A percentile compares a stretch with the other conserved stretches of the same genome.
Evolutionary conservation across 2,113 vertebrate species (phyloP).

Genomic region (Uria aalge): DNA sequence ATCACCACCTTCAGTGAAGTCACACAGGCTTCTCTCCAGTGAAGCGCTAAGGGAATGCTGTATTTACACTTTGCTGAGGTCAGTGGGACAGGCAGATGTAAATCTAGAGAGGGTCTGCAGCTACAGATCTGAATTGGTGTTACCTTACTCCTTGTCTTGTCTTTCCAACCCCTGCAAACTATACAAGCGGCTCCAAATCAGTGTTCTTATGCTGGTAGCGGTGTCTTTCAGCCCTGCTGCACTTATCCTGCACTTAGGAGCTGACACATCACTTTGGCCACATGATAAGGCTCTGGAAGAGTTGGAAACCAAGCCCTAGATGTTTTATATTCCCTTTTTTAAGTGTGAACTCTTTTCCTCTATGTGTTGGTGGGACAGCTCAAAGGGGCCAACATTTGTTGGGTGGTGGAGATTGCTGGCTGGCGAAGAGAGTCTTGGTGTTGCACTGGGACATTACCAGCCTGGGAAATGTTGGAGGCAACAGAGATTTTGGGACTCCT

Average conservation of each 20-base stretch:
- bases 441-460: not conserved
- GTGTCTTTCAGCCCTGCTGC: not conserved
- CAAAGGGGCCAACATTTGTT: rapidly evolving
- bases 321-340: not conserved
- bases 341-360: not conserved
- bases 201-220: not conserved
- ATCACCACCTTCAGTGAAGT: not conserved
- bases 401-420: not conserved
- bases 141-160: not conserved
- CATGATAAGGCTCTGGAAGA: not conserved
- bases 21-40: not conserved
- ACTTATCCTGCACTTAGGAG: not conserved
- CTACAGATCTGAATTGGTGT: not conserved
- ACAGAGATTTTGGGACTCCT: not conserved
- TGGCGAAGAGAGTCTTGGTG: not conserved
- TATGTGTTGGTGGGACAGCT: not conserved
- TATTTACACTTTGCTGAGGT: not conserved
- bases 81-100: not conserved
- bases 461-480: not conserved
- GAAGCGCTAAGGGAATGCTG: not conserved
- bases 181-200: not conserved
- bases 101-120: not conserved
- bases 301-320: not conserved
- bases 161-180: not conserved
- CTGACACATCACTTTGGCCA: not conserved